Conservation (phyloP, 1,140 invertebrate genomes). For the Episyrphus balteatus region DNA sequence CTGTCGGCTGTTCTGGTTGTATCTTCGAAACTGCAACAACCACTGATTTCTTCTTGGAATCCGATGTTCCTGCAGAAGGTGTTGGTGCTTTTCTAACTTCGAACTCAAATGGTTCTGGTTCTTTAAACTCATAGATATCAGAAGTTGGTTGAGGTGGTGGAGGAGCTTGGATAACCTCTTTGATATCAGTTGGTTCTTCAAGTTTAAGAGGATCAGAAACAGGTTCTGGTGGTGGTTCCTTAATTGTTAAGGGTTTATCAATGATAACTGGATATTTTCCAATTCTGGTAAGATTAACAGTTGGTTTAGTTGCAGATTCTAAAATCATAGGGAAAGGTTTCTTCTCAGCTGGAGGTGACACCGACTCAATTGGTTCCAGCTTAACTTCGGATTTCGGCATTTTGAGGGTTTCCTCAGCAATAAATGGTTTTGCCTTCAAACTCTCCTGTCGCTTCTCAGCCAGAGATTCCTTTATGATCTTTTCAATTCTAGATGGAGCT, state of each 20-base stretch:
- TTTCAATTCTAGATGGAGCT: slow-evolving; percentile 6
- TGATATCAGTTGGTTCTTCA: slow-evolving; percentile 15
- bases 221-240: slow-evolving; percentile 9
- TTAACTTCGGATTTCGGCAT: background rate
- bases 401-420: slow-evolving; percentile 9
- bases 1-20: too few relatives aligned
- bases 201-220: slow-evolving; percentile 4
- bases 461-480: slow-evolving; percentile 13
- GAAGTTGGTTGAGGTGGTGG: slow-evolving; percentile 24
- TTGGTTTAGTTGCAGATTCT: too few relatives aligned
- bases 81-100: slow-evolving; percentile 45
- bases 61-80: slow-evolving; percentile 4
- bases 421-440: slow-evolving; percentile 13
- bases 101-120: slow-evolving; percentile 75
- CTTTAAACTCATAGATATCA: slow-evolving; percentile 81
- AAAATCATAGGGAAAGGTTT: too few relatives aligned
- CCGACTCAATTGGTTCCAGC: background rate
- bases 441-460: slow-evolving; percentile 15
- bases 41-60: background rate
- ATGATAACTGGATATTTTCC: slow-evolving; percentile 28
- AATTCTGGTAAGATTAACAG: too few relatives aligned
- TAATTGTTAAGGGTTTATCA: slow-evolving; percentile 16
- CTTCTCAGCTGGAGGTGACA: too few relatives aligned
- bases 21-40: background rate
- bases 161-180: slow-evolving; percentile 23